A percentile compares a stretch with the other conserved stretches of the same genome.
phyloP scores from a whole-genome alignment of 2,888 invertebrate species.

The Ptychoptera contaminata region DNA sequence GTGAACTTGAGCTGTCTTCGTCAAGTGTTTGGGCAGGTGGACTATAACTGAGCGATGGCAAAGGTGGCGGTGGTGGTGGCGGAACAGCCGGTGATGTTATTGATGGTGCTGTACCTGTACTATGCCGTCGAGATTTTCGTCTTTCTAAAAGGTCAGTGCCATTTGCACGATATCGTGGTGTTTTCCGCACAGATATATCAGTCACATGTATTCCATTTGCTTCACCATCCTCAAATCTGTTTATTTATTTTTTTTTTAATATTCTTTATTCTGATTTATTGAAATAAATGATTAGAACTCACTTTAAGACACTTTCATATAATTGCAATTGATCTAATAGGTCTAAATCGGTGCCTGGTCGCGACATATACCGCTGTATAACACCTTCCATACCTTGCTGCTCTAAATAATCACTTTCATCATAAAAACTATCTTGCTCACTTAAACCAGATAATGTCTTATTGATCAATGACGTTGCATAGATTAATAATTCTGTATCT shows the following conservation, averaged over 20 bases:
- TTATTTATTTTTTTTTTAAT: no score
- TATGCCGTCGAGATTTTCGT: constrained; percentile 64
- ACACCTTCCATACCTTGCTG: constrained; percentile 84
- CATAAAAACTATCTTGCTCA: constrained; percentile 93
- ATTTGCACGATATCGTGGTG: constrained; percentile 49
- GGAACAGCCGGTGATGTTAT: constrained; percentile 14
- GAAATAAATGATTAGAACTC: constrained; percentile 26
- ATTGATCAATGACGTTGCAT: constrained; percentile 92
- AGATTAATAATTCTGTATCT: constrained; percentile 89
- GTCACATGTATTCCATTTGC: constrained; percentile 38
- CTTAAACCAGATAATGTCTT: constrained; percentile 85
- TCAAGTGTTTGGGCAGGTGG: constrained; percentile 22
- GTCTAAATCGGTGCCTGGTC: constrained; percentile 85
- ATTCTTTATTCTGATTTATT: background rate
- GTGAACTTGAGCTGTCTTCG: constrained; percentile 38
- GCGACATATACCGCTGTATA: constrained; percentile 76
- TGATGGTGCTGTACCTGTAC: constrained; percentile 46
- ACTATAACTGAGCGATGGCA: constrained; percentile 3
- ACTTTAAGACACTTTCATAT: constrained; percentile 83
- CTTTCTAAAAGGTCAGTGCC: constrained; percentile 41
- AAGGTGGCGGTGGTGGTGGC: constrained; percentile 7
- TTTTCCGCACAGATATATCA: constrained; percentile 54
- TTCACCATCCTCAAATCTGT: constrained; percentile 37
- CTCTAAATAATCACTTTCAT: constrained; percentile 90
- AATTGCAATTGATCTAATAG: constrained; percentile 85